Evolutionary conservation across 2,888 invertebrate genomes (phyloP).

Genomic region (Melinaea menophilus): DNA sequence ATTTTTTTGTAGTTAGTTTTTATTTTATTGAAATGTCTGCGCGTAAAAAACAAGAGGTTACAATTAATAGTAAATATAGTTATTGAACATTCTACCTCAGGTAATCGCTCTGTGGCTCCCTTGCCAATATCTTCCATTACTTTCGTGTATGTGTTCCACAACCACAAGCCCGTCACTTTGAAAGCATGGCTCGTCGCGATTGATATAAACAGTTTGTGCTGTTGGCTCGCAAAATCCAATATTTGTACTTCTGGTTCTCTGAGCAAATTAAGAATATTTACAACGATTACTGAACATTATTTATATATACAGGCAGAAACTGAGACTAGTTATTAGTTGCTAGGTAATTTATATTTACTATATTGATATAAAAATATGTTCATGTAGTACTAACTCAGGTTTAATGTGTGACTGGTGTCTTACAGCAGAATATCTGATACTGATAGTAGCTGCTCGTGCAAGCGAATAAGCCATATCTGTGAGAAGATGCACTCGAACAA

Average conservation of each 20-base stretch:
- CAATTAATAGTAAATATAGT: too few species aligned
- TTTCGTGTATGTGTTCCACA: conserved; percentile 88
- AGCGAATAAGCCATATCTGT: conserved; percentile 85
- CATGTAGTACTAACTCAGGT: conserved; percentile 75
- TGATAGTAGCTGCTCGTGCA: conserved; percentile 90
- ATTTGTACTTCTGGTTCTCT: conserved; percentile 92
- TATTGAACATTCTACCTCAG: conserved; percentile 71
- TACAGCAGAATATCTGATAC: conserved; percentile 93
- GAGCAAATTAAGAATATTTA: conserved; percentile 10
- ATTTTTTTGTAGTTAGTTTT: not conserved
- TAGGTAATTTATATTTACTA: too few species aligned
- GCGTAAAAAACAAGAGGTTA: too few species aligned
- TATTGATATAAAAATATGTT: too few species aligned
- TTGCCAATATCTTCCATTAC: conserved; percentile 85
- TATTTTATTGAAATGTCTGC: not conserved
- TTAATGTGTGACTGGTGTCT: conserved; percentile 91
- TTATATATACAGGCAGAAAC: too few species aligned
- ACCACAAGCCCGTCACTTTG: conserved; percentile 82
- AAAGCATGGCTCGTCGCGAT: conserved; percentile 89
- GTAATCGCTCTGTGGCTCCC: conserved; percentile 88
- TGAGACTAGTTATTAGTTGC: too few species aligned
- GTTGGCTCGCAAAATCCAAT: conserved; percentile 94
- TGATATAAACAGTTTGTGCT: conserved; percentile 82
- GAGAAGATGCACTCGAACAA: conserved; percentile 90
- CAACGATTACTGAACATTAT: too few species aligned